Percentiles rank a stretch among this genome's conserved stretches.
phyloP scores from a whole-genome alignment of 92 coral and sea anemone genomes.

The Porites divaricata region DNA sequence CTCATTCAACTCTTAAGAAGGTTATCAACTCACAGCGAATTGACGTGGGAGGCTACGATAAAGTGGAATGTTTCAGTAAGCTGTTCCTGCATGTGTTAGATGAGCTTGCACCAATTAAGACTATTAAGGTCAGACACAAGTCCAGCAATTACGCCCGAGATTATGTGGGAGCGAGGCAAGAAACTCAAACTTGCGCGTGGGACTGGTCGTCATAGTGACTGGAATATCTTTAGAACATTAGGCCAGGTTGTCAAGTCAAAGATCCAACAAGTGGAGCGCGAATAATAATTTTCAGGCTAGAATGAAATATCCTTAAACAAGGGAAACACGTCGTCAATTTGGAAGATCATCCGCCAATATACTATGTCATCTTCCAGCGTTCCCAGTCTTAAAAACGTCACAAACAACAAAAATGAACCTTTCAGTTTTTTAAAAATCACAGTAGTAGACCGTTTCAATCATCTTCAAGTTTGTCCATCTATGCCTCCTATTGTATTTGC shows the following conservation, averaged over 20 bases:
- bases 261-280: slow-evolving; percentile 37
- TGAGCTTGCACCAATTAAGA: slow-evolving; percentile 65
- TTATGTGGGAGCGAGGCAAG: too few relatives aligned
- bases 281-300: slow-evolving; percentile 33
- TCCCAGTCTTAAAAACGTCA: too few relatives aligned
- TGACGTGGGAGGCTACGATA: too few relatives aligned
- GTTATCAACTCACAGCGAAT: too few relatives aligned
- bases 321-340: slow-evolving; percentile 52
- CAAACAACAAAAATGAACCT: too few relatives aligned
- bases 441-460: too few relatives aligned
- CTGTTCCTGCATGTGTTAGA: slow-evolving; percentile 55
- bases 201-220: slow-evolving; percentile 15
- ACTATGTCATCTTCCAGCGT: too few relatives aligned
- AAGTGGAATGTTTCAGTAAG: slow-evolving; percentile 56
- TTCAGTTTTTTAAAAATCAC: too few relatives aligned
- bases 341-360: slow-evolving; percentile 22
- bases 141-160: too few relatives aligned
- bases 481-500: too few relatives aligned
- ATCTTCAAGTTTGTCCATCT: too few relatives aligned
- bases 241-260: slow-evolving; percentile 47
- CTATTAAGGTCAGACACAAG: background rate
- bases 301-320: slow-evolving; percentile 40
- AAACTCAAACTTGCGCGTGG: background rate
- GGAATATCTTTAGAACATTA: slow-evolving; percentile 18
- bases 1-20: too few relatives aligned